Conservation (phyloP, 1,140 invertebrate genomes). For the Acromyrmex heyeri region DNA sequence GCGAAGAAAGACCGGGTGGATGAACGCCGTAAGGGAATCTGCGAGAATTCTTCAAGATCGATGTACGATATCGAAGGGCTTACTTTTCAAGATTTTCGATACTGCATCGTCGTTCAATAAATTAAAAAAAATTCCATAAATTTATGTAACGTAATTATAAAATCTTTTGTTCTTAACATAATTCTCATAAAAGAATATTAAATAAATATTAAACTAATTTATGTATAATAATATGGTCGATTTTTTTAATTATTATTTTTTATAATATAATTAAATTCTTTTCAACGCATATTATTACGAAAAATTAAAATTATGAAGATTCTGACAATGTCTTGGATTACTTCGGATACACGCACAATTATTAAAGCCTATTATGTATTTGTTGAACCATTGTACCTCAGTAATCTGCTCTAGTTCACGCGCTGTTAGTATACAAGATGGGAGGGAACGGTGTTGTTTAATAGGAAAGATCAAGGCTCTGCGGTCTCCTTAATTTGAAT, state of each 20-base stretch:
- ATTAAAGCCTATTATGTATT: not conserved
- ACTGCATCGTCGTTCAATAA: conserved; percentile 59
- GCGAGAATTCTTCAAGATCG: conserved; percentile 64
- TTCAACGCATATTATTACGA: not conserved
- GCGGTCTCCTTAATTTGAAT: conserved; percentile 51
- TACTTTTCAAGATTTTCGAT: conserved; percentile 63
- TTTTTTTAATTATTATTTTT: not conserved
- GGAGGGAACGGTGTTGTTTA: conserved; percentile 24
- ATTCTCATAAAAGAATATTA: not conserved
- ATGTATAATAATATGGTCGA: not conserved
- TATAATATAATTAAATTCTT: not conserved
- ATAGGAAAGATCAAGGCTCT: conserved; percentile 42
- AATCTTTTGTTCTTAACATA: not conserved
- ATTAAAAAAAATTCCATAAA: conserved; percentile 70
- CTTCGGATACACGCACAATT: not conserved
- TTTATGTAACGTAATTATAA: conserved; percentile 9
- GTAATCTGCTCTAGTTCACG: not conserved
- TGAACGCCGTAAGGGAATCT: conserved; percentile 64
- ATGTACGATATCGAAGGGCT: conserved; percentile 71
- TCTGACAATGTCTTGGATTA: not conserved
- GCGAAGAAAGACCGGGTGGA: conserved; percentile 41
- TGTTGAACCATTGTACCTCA: not conserved
- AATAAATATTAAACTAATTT: conserved; percentile 29
- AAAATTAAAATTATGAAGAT: not conserved
- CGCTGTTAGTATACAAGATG: not conserved